Conservation (phyloP, 2,888 invertebrate genomes). For the Prosapia bicincta region DNA sequence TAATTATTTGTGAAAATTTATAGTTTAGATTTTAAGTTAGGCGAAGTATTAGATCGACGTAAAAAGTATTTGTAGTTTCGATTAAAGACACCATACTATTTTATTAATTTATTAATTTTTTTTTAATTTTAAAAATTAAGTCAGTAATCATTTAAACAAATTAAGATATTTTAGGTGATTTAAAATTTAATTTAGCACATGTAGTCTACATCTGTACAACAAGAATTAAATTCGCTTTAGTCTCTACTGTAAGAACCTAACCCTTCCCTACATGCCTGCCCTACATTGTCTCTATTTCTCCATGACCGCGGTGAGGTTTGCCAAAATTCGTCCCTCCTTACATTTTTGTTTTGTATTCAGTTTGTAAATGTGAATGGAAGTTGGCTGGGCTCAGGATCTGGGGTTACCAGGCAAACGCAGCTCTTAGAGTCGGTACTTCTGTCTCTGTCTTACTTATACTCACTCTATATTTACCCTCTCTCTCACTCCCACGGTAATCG, state of each 20-base stretch:
- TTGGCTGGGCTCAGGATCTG: neutral
- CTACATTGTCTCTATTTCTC: neutral
- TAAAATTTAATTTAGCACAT: no score
- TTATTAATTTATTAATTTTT: no score
- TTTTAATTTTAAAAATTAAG: no score
- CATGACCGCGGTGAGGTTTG: neutral
- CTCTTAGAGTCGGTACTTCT: neutral
- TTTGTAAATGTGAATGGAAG: neutral
- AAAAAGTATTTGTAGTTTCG: no score
- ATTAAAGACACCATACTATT: no score
- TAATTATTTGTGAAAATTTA: no score
- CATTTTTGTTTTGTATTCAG: neutral
- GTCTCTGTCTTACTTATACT: neutral
- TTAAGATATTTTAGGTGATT: no score
- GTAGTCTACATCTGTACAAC: no score
- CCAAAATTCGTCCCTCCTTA: neutral
- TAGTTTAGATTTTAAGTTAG: no score
- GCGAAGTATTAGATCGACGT: no score
- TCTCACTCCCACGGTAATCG: slow-evolving; percentile 30
- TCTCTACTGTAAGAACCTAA: neutral
- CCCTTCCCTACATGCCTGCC: neutral
- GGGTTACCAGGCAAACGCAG: neutral
- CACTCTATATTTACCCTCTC: slow-evolving; percentile 7
- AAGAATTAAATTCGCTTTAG: no score
- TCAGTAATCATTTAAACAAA: no score